Percentiles rank a stretch among this genome's conserved stretches.
phyloP scores from a whole-genome alignment of 1,140 invertebrate genomes.

The Drosophila pachea region DNA sequence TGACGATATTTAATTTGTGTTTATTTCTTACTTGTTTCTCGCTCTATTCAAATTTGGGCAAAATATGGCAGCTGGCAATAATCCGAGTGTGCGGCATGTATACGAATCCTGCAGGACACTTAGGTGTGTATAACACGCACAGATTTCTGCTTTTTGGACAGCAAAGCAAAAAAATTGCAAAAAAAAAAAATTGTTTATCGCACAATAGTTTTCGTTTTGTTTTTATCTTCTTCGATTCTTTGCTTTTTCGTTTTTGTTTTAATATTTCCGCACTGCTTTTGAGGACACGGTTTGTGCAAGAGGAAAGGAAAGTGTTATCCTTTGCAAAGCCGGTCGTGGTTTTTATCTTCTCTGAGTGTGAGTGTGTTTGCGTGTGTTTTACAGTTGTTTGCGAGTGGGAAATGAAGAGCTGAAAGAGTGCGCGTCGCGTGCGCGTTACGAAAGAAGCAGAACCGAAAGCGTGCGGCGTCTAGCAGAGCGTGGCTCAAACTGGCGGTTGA shows the following conservation, averaged over 20 bases:
- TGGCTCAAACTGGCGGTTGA: conserved; percentile 52
- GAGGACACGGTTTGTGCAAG: conserved; percentile 25
- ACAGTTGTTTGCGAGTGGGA: conserved; percentile 12
- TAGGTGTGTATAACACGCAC: conserved; percentile 63
- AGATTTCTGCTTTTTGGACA: conserved; percentile 42
- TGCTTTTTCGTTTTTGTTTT: conserved; percentile 1
- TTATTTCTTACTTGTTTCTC: conserved; percentile 44
- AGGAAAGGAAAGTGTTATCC: conserved; percentile 34
- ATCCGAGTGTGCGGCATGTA: conserved; percentile 40
- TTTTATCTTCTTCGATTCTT: background rate
- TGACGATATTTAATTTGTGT: background rate
- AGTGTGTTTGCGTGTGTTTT: conserved; percentile 1
- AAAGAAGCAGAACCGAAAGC: conserved; percentile 52
- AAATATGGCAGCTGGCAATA: conserved; percentile 50
- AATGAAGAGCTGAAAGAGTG: conserved; percentile 48
- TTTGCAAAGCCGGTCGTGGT: conserved; percentile 31
- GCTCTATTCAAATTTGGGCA: conserved; percentile 16
- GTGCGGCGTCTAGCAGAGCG: conserved; percentile 65
- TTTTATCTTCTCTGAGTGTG: conserved; percentile 8
- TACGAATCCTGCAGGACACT: conserved; percentile 55
- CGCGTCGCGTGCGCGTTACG: conserved; percentile 40
- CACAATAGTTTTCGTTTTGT: background rate
- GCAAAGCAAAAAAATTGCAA: conserved; percentile 6
- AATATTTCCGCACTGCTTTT: conserved; percentile 11
- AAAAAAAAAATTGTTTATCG: background rate